Base-by-base conservation (phyloP, 2,797 vertebrate genomes). In the Oreonectes daqikongensis region DNA sequence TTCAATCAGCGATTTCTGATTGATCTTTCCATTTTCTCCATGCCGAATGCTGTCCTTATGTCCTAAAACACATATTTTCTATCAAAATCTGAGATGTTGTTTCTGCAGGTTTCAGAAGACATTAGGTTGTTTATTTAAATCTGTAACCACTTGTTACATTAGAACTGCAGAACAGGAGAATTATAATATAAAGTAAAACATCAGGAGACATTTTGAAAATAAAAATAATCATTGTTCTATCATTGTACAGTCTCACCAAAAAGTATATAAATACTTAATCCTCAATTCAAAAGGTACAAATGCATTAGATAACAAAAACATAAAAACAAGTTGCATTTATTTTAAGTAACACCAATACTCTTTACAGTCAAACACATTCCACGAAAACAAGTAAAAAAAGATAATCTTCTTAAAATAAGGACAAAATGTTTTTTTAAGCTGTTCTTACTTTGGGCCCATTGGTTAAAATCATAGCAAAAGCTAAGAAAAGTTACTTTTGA, bases 41-140 rank as follows among this genome's bases (percentile, higher is more conserved):
- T n/a, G n/a, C n/a, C n/a, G n/a, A n/a, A n/a, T n/a, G n/a, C n/a
- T n/a, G n/a, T n/a, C n/a, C n/a, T n/a, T n/a, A n/a, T n/a, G n/a
- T n/a, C n/a, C n/a, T n/a, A n/a, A n/a, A n/a, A n/a, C n/a, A n/a
- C n/a, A n/a, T n/a, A n/a, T n/a, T n/a, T n/a, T n/a, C n/a, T n/a
- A n/a, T n/a, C n/a, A n/a, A 9, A 35, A 35, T 35, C 8, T 10
- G 35, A 35, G 26, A 30, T 42, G 10, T 40, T 40, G 38, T 40
- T 12, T 40, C 32, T 35, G 32, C 32, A 9, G 5, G 30, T 32
- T 32, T 8, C 2, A 40, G 38, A 40, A 40, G 38, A 40, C 10
- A 40, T 10, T 9, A 9, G 2, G 2, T 42, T 53, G 53, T 66
- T 65, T 66, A 75, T 75, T 75, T 75, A 4, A 67, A 44, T 53